phyloP scores from a whole-genome alignment of 1,140 invertebrate genomes.

The Tetramorium parvispinum region DNA sequence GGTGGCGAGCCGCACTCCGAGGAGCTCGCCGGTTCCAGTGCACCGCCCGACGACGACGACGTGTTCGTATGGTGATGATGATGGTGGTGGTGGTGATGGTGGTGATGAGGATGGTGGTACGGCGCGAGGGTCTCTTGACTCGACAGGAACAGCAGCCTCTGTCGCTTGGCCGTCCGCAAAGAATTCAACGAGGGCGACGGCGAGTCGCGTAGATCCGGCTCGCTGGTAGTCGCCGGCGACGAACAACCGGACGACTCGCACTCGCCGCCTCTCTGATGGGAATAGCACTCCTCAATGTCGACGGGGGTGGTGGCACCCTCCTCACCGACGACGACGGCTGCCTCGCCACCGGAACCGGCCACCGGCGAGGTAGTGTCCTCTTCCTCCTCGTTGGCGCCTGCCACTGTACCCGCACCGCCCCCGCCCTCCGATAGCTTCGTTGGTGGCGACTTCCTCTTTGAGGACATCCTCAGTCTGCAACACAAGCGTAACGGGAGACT shows the following conservation, averaged over 20 bases:
- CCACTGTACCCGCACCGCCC: slow-evolving; percentile 85
- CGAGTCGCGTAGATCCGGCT: slow-evolving; percentile 81
- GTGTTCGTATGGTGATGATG: slow-evolving; percentile 76
- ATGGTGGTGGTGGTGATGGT: slow-evolving; percentile 76
- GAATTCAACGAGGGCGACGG: slow-evolving; percentile 81
- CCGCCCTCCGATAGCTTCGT: slow-evolving; percentile 95
- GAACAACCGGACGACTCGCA: slow-evolving; percentile 83
- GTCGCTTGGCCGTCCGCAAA: slow-evolving; percentile 78
- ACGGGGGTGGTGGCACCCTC: slow-evolving; percentile 75
- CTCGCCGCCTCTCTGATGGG: slow-evolving; percentile 73
- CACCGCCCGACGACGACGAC: slow-evolving; percentile 77
- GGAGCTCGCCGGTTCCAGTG: slow-evolving; percentile 86
- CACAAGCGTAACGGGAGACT: slow-evolving; percentile 74
- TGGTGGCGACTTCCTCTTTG: slow-evolving; percentile 96
- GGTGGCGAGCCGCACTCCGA: slow-evolving; percentile 90
- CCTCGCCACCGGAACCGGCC: slow-evolving; percentile 74
- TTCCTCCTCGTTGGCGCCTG: slow-evolving; percentile 88
- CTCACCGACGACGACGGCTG: slow-evolving; percentile 69
- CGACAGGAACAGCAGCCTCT: slow-evolving; percentile 77
- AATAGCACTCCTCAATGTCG: slow-evolving; percentile 81
- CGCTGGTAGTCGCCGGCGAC: slow-evolving; percentile 82
- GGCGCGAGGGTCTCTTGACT: slow-evolving; percentile 74
- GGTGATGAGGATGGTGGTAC: slow-evolving; percentile 71
- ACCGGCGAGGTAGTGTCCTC: slow-evolving; percentile 86
- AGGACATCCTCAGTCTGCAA: slow-evolving; percentile 95